Evolutionary conservation across 2,113 vertebrate genomes (phyloP).

Genomic region (Corynorhinus townsendii): DNA sequence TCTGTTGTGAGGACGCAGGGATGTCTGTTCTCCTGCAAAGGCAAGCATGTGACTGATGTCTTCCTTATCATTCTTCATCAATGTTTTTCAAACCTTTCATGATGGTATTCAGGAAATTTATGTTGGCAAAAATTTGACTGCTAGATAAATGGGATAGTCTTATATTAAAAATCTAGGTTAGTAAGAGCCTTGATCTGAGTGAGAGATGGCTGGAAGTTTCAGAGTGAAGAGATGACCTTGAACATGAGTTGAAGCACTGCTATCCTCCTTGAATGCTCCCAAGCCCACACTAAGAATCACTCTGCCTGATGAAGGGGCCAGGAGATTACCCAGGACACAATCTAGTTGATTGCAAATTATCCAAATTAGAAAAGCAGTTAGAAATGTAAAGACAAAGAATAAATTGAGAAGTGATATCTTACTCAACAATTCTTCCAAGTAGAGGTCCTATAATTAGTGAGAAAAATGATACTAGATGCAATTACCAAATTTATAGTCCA

Average conservation of each 20-base stretch:
- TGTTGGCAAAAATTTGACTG: not conserved
- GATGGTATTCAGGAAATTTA: not conserved
- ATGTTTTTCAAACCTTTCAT: not conserved
- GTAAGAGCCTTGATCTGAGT: not conserved
- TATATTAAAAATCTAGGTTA: not conserved
- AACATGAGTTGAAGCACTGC: not conserved
- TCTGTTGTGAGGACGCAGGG: not conserved
- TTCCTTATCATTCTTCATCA: not conserved
- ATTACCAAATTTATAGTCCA: not conserved
- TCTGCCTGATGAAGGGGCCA: not conserved
- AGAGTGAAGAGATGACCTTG: not conserved
- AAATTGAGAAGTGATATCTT: not conserved
- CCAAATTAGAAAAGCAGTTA: not conserved
- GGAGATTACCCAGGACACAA: not conserved
- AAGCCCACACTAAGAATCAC: not conserved
- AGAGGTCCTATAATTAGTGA: not conserved
- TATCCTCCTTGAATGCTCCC: accelerated
- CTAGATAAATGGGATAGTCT: not conserved
- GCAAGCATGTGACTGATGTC: not conserved
- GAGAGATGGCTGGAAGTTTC: not conserved
- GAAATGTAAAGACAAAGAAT: not conserved
- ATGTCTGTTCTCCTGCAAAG: not conserved
- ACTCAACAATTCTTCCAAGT: not conserved
- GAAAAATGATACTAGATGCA: not conserved
- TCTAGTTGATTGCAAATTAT: not conserved